A percentile compares a stretch with the other conserved stretches of the same genome.
Conservation (phyloP, 2,888 invertebrate genomes). For the Calameuta idolon region DNA sequence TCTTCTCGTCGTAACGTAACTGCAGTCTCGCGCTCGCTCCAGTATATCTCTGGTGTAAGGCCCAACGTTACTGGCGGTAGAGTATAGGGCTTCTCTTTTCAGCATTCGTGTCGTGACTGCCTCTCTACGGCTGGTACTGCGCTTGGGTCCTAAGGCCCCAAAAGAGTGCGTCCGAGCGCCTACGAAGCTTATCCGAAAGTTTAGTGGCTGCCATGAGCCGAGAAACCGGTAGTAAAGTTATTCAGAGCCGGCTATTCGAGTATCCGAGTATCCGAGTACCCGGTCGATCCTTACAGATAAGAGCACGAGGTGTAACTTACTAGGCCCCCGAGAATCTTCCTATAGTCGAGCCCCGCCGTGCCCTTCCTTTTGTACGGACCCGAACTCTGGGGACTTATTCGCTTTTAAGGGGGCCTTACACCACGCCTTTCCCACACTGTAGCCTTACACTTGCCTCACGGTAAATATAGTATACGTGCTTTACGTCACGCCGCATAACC, state of each 20-base stretch:
- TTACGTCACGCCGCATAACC: conserved; percentile 20
- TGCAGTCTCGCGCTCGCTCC: too few relatives aligned
- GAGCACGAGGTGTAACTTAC: conserved; percentile 65
- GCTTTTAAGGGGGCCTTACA: background rate
- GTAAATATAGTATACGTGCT: background rate
- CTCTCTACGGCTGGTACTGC: too few relatives aligned
- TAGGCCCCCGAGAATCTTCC: conserved; percentile 55
- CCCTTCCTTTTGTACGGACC: conserved; percentile 41
- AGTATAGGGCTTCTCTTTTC: too few relatives aligned
- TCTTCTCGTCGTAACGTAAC: too few relatives aligned
- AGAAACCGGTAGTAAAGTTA: conserved; percentile 66
- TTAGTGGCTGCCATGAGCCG: conserved; percentile 55
- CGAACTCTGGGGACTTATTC: conserved; percentile 14
- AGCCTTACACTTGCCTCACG: conserved; percentile 5
- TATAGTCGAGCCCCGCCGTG: conserved; percentile 42
- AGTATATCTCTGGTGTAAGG: too few relatives aligned
- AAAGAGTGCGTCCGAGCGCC: background rate
- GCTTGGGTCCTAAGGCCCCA: too few relatives aligned
- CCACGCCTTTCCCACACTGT: conserved; percentile 11
- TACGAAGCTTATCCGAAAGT: conserved; percentile 52
- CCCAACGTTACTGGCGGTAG: too few relatives aligned
- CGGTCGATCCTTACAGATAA: conserved; percentile 62
- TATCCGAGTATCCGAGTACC: conserved; percentile 46
- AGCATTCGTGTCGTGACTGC: too few relatives aligned
- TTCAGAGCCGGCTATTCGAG: conserved; percentile 44